These are phyloP conservation scores for Smittia aterrima DNA, from an alignment of 2,888 invertebrate species.

Conservation along the genomic window DNA sequence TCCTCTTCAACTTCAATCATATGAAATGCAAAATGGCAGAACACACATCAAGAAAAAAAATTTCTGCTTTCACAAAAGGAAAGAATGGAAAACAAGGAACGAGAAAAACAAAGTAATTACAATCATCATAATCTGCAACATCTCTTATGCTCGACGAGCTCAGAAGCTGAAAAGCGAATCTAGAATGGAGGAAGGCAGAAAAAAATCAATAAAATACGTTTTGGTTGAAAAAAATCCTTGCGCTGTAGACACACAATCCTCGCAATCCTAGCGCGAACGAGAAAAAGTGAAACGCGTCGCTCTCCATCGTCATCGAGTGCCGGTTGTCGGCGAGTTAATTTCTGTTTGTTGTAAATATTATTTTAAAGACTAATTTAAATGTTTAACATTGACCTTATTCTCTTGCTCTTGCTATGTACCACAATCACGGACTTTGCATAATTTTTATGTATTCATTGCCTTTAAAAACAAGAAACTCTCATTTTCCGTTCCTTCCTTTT, in stretches of 20 bases:
- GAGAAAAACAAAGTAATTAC: not conserved
- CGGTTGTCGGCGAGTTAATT: not conserved
- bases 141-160: not conserved
- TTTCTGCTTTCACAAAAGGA: not conserved
- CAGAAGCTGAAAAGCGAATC: not conserved
- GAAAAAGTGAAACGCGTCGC: not conserved
- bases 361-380: constrained; percentile 20
- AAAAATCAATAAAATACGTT: constrained; percentile 13
- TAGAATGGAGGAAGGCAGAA: not conserved
- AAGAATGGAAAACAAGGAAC: not conserved
- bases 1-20: too few relatives aligned
- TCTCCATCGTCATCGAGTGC: not conserved
- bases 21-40: constrained; percentile 1
- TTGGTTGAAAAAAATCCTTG: constrained; percentile 6
- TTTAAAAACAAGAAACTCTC: constrained; percentile 20
- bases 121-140: not conserved
- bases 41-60: not conserved
- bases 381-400: constrained; percentile 24
- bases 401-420: constrained; percentile 2
- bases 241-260: not conserved
- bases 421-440: constrained; percentile 1
- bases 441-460: constrained; percentile 23
- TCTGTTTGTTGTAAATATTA: constrained; percentile 20
- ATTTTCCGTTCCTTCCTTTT: not conserved
- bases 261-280: not conserved